Conservation (phyloP, 2,113 vertebrate species). For the Vulpes lagopus region DNA sequence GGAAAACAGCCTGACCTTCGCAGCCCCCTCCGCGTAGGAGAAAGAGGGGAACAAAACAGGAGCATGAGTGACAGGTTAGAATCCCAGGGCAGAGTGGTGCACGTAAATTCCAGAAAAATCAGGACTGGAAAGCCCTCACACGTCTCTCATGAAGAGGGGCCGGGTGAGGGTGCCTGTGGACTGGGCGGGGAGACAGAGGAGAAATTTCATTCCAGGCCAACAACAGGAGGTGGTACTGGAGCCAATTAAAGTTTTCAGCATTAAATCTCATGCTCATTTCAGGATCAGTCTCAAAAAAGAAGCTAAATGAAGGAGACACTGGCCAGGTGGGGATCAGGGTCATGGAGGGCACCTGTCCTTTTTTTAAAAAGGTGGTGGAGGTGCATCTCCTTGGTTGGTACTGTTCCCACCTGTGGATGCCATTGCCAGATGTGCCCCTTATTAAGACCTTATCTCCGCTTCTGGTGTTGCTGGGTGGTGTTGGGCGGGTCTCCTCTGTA, state of each 20-base stretch:
- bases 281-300: not conserved
- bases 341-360: not conserved
- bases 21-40: not conserved
- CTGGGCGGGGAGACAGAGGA: not conserved
- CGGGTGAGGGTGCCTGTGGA: too few species aligned
- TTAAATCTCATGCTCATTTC: not conserved
- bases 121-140: not conserved
- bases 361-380: not conserved
- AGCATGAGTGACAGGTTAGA: not conserved
- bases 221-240: not conserved
- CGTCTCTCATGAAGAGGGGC: not conserved
- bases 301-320: not conserved
- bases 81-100: accelerated
- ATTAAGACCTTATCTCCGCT: not conserved
- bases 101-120: not conserved
- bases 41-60: not conserved
- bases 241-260: not conserved
- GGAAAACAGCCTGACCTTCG: not conserved
- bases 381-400: not conserved
- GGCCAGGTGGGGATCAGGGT: accelerated
- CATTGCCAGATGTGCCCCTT: too few species aligned
- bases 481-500: not conserved
- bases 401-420: not conserved
- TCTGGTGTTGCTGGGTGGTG: not conserved
- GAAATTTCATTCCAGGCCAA: not conserved